Conservation (phyloP, 2,888 invertebrate genomes). For the Crocallis elinguaria region DNA sequence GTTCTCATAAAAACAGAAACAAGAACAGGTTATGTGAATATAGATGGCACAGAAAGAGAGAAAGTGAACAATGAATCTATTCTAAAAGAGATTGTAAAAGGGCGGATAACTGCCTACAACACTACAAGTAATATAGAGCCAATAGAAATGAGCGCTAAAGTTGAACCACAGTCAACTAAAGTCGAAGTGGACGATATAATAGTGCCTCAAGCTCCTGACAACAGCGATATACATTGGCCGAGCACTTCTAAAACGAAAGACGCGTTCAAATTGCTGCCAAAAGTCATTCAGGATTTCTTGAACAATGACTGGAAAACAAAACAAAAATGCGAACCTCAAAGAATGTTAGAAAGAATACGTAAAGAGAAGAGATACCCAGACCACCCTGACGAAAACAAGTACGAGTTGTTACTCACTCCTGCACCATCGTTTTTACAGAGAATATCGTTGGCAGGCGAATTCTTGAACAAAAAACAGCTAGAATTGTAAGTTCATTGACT, state of each 20-base stretch:
- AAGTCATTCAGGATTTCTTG: slow-evolving; percentile 84
- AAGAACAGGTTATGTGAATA: slow-evolving; percentile 73
- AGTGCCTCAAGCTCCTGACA: slow-evolving; percentile 51
- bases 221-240: slow-evolving; percentile 59
- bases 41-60: slow-evolving; percentile 76
- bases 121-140: slow-evolving; percentile 45
- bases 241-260: slow-evolving; percentile 67
- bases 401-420: slow-evolving; percentile 90
- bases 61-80: slow-evolving; percentile 63
- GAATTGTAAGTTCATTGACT: slow-evolving; percentile 51
- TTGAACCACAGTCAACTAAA: slow-evolving; percentile 32
- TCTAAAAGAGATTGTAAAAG: slow-evolving; percentile 66
- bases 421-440: slow-evolving; percentile 92
- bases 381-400: slow-evolving; percentile 85
- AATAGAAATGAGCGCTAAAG: slow-evolving; percentile 36
- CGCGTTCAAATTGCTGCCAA: slow-evolving; percentile 77
- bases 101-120: slow-evolving; percentile 63
- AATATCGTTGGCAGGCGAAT: slow-evolving; percentile 92
- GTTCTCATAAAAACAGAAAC: slow-evolving; percentile 77
- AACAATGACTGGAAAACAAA: slow-evolving; percentile 79
- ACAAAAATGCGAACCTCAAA: slow-evolving; percentile 88
- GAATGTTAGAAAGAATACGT: slow-evolving; percentile 88
- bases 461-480: slow-evolving; percentile 79
- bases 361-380: slow-evolving; percentile 86
- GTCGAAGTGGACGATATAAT: slow-evolving; percentile 76